phyloP scores from a whole-genome alignment of 2,113 vertebrate species.

The Larimichthys polyactis region DNA sequence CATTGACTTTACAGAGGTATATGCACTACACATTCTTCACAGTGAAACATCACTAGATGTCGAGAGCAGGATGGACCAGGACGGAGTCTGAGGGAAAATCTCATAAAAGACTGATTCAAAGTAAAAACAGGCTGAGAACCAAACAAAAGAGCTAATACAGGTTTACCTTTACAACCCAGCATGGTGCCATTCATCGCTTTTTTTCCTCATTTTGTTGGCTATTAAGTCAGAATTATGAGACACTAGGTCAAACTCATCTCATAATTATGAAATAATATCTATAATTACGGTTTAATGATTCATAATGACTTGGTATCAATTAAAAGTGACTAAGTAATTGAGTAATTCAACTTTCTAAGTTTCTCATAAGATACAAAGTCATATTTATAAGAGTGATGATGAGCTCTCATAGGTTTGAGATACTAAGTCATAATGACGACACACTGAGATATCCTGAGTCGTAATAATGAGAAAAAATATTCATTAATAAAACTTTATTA shows the following conservation, averaged over 20 bases:
- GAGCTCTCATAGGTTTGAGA: neutral
- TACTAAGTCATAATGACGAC: neutral
- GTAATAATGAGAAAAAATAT: neutral
- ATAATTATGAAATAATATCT: neutral
- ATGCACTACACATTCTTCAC: neutral
- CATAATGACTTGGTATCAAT: neutral
- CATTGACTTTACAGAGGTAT: neutral
- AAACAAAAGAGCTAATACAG: neutral
- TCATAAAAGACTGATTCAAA: neutral
- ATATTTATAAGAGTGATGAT: neutral
- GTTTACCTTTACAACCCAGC: neutral
- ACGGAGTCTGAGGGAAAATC: neutral
- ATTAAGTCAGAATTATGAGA: neutral
- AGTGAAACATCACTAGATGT: neutral
- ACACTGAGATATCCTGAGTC: neutral
- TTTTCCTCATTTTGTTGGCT: neutral
- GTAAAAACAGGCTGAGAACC: neutral
- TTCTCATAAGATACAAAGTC: neutral
- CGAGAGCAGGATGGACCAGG: neutral
- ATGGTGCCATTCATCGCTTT: neutral
- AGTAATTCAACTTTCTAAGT: neutral
- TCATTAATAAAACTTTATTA: neutral
- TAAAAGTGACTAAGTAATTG: neutral
- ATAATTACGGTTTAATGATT: neutral
- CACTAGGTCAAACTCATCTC: neutral